A percentile compares a stretch with the other conserved stretches of the same genome.
Evolutionary conservation across 2,113 vertebrate genomes (phyloP).

Genomic region (Vimba vimba): DNA sequence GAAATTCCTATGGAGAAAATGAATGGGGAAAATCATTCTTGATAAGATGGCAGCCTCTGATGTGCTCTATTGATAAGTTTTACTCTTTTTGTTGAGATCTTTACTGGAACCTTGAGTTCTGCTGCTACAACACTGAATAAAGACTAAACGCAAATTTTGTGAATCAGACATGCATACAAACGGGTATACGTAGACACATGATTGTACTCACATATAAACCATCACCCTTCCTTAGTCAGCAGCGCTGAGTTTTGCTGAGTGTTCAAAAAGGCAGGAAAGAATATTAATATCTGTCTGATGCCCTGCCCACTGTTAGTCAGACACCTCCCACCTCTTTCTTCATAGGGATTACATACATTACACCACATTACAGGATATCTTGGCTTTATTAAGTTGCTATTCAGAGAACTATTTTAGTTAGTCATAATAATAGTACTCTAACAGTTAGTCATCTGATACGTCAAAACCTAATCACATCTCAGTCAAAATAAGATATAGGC

Average conservation of each 20-base stretch:
- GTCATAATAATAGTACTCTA: slow-evolving; percentile 1
- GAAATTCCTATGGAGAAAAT: neutral
- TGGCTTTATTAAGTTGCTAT: neutral
- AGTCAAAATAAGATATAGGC: neutral
- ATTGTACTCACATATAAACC: slow-evolving; percentile 41
- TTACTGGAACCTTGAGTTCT: neutral
- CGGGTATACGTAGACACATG: slow-evolving; percentile 15
- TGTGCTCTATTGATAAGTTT: neutral
- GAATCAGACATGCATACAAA: neutral
- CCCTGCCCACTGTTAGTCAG: neutral
- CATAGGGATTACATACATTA: neutral
- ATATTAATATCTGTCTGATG: neutral
- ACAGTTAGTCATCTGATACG: neutral
- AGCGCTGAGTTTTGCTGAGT: slow-evolving; percentile 22
- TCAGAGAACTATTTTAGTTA: neutral
- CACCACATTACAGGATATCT: neutral
- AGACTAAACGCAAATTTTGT: neutral
- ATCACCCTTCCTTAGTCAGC: slow-evolving; percentile 51
- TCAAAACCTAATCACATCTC: neutral
- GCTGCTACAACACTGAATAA: neutral
- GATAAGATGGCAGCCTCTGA: neutral
- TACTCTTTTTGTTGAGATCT: neutral
- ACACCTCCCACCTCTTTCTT: slow-evolving; percentile 35
- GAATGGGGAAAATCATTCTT: neutral
- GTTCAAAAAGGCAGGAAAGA: neutral